These are phyloP conservation scores for Buceros bicornis DNA, from an alignment of 2,797 vertebrate genomes.

Conservation along the genomic window DNA sequence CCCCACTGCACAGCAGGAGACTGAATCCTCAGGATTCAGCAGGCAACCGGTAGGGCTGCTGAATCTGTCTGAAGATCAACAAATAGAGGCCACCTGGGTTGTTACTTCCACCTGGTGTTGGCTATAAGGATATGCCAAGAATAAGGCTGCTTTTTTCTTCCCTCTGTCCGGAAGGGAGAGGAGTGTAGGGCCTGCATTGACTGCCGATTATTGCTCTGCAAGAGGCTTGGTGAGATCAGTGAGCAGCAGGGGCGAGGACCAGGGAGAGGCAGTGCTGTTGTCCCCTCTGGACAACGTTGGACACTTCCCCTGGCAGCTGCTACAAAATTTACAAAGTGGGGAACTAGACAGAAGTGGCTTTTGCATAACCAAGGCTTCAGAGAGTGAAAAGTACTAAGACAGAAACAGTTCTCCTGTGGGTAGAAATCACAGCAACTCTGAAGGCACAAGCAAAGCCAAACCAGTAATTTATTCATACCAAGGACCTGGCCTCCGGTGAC, in stretches of 20 bases:
- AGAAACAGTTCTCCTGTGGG: background rate
- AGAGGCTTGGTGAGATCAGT: background rate
- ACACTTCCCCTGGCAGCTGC: background rate
- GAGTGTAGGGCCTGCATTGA: background rate
- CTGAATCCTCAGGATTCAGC: background rate
- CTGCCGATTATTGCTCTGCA: background rate
- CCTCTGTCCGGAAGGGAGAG: background rate
- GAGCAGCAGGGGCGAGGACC: background rate
- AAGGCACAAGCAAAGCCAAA: background rate
- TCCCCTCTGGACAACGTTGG: rapidly evolving
- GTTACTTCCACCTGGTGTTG: background rate
- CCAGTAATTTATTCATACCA: background rate
- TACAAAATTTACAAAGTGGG: background rate
- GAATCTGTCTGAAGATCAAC: background rate
- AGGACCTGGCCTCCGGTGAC: background rate
- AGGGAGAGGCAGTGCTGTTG: background rate
- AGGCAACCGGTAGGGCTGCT: background rate
- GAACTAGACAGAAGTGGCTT: background rate
- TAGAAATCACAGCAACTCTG: background rate
- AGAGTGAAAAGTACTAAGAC: background rate
- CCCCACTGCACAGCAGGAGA: background rate
- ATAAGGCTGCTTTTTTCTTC: background rate
- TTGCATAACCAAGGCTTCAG: background rate
- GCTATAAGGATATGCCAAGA: background rate
- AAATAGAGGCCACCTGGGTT: background rate